A percentile compares a stretch with the other conserved stretches of the same genome.
These are phyloP conservation scores for Omphaloscelis lunosa DNA, from an alignment of 2,888 invertebrate genomes.

Conservation along the genomic window DNA sequence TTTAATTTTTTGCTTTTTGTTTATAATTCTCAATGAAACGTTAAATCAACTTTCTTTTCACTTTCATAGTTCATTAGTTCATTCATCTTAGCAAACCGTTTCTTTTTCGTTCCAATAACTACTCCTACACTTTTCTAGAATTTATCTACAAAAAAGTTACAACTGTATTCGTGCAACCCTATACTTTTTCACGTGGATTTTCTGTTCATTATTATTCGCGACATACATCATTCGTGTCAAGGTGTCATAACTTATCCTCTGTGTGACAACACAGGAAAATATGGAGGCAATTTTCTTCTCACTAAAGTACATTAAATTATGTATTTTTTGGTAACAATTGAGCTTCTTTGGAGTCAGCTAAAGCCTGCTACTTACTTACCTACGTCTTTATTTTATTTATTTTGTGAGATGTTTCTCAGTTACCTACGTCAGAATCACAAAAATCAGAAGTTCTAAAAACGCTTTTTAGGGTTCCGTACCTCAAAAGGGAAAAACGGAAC, in stretches of 20 bases:
- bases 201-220: constrained; percentile 49
- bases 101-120: too few relatives aligned
- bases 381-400: background rate
- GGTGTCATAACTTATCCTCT: constrained; percentile 38
- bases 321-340: background rate
- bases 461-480: too few relatives aligned
- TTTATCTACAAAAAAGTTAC: too few relatives aligned
- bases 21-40: too few relatives aligned
- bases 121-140: too few relatives aligned
- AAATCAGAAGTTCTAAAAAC: background rate
- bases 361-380: background rate
- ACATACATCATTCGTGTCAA: constrained; percentile 60
- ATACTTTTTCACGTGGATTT: constrained; percentile 45
- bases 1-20: too few relatives aligned
- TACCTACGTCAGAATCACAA: too few relatives aligned
- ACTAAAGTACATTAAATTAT: constrained; percentile 20
- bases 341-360: background rate
- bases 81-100: too few relatives aligned
- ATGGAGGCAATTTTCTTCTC: constrained; percentile 49
- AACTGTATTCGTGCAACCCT: constrained; percentile 47
- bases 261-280: constrained; percentile 57
- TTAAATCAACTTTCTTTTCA: too few relatives aligned
- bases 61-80: too few relatives aligned
- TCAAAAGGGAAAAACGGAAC: too few relatives aligned
- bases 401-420: background rate